A percentile compares a stretch with the other conserved stretches of the same genome.
Evolutionary conservation across 2,888 invertebrate species (phyloP).

Genomic region (Synanthedon myopaeformis): DNA sequence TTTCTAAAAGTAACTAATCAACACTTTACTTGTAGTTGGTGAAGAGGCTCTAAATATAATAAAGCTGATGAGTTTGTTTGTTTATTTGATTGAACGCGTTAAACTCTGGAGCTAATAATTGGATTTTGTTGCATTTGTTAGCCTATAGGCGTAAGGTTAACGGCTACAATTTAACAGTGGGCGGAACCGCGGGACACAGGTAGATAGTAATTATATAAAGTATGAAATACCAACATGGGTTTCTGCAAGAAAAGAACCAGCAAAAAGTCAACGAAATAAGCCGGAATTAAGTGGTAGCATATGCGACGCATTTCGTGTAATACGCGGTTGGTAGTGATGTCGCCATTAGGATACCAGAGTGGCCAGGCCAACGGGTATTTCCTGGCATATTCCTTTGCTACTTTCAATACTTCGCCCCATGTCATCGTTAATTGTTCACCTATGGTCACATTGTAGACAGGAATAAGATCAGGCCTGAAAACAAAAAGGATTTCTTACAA

Average conservation of each 20-base stretch:
- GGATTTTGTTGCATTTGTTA: background rate
- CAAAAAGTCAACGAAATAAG: constrained; percentile 82
- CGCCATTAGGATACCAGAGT: constrained; percentile 88
- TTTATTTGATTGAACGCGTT: too few species aligned
- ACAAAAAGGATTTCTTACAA: background rate
- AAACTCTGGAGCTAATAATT: background rate
- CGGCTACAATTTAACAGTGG: background rate
- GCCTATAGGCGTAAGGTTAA: background rate
- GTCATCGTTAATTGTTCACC: constrained; percentile 84
- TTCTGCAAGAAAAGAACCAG: constrained; percentile 80
- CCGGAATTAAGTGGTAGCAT: constrained; percentile 82
- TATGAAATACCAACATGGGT: constrained; percentile 78
- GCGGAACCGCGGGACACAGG: background rate
- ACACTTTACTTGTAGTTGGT: too few species aligned
- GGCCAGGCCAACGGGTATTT: constrained; percentile 85
- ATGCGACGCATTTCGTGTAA: constrained; percentile 76
- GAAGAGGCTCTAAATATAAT: too few species aligned
- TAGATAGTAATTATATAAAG: background rate
- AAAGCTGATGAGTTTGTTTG: too few species aligned
- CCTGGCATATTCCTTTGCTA: constrained; percentile 75
- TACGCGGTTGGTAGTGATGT: constrained; percentile 75
- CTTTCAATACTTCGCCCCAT: constrained; percentile 85
- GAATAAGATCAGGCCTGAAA: constrained; percentile 73
- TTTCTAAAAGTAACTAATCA: too few species aligned
- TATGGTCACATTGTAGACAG: constrained; percentile 91